Base-by-base conservation (phyloP, 2,797 vertebrate species). In the Myoxocephalus aenaeus region DNA sequence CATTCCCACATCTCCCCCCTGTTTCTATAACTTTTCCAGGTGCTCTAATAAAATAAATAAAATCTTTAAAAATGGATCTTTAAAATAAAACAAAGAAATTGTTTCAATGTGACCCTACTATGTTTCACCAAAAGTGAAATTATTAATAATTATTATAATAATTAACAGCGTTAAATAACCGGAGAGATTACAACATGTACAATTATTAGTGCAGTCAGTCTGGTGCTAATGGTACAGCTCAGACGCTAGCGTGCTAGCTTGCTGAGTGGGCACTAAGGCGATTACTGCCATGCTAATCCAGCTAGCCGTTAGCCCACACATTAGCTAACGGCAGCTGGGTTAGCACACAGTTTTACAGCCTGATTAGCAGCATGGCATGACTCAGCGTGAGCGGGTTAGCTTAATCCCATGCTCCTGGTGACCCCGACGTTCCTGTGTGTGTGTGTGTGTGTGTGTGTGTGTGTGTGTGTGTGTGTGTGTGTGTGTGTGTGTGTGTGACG, bases 241-340 rank as follows among this genome's bases (percentile, higher is more conserved):
- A 75, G 75, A 87, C 36, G 53, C 62, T 75, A 27, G 79, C 17
- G 25, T 42, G 58, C 74, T 51, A 2, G 65, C 44, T 4, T 53
- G 51, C 44, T 54, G 32, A 44, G 40, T 13, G 34, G n/a, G 7
- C 22, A 29, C 44, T 81, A 77, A 89, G 53, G 65, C 74, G 83
- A 85, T 90, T 90, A 86, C 65, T 17, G 80, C 36, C 42, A 65
- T 54, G 65, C 72, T 85, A 90, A 92, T 90, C 86, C 77, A 80
- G 73, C 89, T 86, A 86, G 70, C 77, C 1, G 18, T 40, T 78
- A 82, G 80, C 66, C 32, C 15, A 22, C 22, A 46, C 34, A 13
- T 80, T 53, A 82, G 57, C 62, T 54, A 9, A 10, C 7, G n/a
- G 48, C 75, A 51, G 66, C 38, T 68, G 53, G 32, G 58, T 59